Conservation (phyloP, 2,888 invertebrate species). For the Spodoptera littoralis region DNA sequence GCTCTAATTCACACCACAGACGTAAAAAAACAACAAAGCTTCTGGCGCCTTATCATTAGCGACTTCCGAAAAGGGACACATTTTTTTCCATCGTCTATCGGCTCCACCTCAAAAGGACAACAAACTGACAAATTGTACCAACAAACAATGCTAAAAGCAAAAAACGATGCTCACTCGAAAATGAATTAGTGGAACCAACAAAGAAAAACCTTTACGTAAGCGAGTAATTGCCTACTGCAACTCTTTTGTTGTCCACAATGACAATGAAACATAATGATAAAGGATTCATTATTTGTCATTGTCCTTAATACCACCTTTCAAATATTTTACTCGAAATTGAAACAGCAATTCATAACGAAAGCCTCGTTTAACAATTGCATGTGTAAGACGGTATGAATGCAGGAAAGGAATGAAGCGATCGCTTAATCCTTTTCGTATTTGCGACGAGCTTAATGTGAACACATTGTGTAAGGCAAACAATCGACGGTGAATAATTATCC, state of each 20-base stretch:
- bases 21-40: conserved; percentile 77
- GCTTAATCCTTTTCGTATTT: conserved; percentile 38
- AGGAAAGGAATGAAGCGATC: conserved; percentile 36
- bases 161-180: conserved; percentile 63
- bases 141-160: conserved; percentile 76
- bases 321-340: conserved; percentile 60
- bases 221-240: conserved; percentile 68
- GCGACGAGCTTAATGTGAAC: conserved; percentile 32
- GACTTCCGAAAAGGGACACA: conserved; percentile 83
- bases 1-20: conserved; percentile 73
- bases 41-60: conserved; percentile 87
- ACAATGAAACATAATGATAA: conserved; percentile 58
- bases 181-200: conserved; percentile 68
- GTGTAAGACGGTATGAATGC: conserved; percentile 50
- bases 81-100: conserved; percentile 80
- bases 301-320: conserved; percentile 61
- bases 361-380: conserved; percentile 56
- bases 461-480: conserved; percentile 54
- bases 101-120: conserved; percentile 78
- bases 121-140: conserved; percentile 85
- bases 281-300: conserved; percentile 57
- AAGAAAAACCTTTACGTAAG: conserved; percentile 71
- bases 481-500: conserved; percentile 50
- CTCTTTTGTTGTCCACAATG: conserved; percentile 61
- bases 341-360: conserved; percentile 53